phyloP scores from a whole-genome alignment of 2,888 invertebrate species.

The Thereva unica region DNA sequence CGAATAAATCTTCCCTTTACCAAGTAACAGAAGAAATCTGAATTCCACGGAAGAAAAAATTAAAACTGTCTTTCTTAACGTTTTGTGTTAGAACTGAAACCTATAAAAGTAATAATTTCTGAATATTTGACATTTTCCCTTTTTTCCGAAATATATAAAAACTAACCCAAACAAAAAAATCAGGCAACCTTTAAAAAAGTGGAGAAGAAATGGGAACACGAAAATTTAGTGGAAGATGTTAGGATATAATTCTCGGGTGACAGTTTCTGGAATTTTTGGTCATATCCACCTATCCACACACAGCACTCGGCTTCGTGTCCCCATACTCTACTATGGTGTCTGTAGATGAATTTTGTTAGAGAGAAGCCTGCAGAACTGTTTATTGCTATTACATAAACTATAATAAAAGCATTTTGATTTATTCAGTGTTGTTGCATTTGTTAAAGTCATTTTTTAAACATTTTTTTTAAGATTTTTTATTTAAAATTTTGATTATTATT shows the following conservation, averaged over 20 bases:
- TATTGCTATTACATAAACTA: too few species aligned
- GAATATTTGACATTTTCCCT: constrained; percentile 31
- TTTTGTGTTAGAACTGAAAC: too few species aligned
- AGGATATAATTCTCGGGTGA: constrained; percentile 48
- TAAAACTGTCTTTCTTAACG: too few species aligned
- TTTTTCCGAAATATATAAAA: constrained; percentile 16
- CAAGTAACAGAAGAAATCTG: too few species aligned
- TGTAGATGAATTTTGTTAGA: too few species aligned
- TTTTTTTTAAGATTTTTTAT: constrained; percentile 10
- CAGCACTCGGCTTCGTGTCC: constrained; percentile 22
- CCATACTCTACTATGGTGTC: too few species aligned
- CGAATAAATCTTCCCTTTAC: constrained; percentile 15
- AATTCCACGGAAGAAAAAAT: too few species aligned
- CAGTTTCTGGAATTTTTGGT: constrained; percentile 46
- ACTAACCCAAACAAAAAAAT: constrained; percentile 26
- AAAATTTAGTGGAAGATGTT: constrained; percentile 47
- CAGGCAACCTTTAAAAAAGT: constrained; percentile 33
- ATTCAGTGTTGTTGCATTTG: not conserved
- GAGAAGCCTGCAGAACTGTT: too few species aligned
- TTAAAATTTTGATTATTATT: constrained; percentile 17
- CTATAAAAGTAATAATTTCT: constrained; percentile 26
- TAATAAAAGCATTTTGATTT: too few species aligned
- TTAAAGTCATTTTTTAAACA: constrained; percentile 1
- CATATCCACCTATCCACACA: constrained; percentile 18
- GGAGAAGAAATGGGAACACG: constrained; percentile 41